These are phyloP conservation scores for Bombyx mori DNA, from an alignment of 1,140 invertebrate species.

Conservation along the genomic window ASM3026992v2 NC_085111.1:9928501-9929000, in stretches of 20 bases:
- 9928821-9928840: conserved; percentile 32
- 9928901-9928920: too few species aligned
- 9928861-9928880: not conserved
- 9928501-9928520: too few species aligned
- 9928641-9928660: conserved; percentile 63
- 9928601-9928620: conserved; percentile 42
- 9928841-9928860: not conserved
- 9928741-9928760: conserved; percentile 59
- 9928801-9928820: conserved; percentile 64
- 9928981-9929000: too few species aligned
- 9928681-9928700: conserved; percentile 63
- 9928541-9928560: not conserved
- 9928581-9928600: not conserved
- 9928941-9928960: too few species aligned
- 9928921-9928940: too few species aligned
- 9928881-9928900: too few species aligned
- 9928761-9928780: conserved; percentile 63
- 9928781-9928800: conserved; percentile 59
- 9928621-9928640: conserved; percentile 58
- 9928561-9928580: not conserved
- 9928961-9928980: too few species aligned
- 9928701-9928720: conserved; percentile 59
- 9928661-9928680: conserved; percentile 64
- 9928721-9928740: conserved; percentile 54
- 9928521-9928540: too few species aligned